phyloP scores from a whole-genome alignment of 2,888 invertebrate genomes.

The Sphaerophoria rueppellii region DNA sequence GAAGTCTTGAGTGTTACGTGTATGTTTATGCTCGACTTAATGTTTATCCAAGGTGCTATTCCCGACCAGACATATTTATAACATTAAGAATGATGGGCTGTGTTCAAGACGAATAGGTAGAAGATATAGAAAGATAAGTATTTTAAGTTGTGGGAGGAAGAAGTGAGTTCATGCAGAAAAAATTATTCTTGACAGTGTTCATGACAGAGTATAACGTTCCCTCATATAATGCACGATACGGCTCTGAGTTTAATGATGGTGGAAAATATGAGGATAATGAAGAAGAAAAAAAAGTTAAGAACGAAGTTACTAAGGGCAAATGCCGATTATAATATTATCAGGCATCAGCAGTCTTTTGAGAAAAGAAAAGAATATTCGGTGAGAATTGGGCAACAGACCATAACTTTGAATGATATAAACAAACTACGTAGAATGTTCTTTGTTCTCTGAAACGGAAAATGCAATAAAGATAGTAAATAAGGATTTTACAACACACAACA shows the following conservation, averaged over 20 bases:
- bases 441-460: slow-evolving; percentile 38
- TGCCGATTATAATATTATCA: background rate
- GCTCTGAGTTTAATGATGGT: slow-evolving; percentile 62
- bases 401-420: slow-evolving; percentile 44
- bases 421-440: slow-evolving; percentile 40
- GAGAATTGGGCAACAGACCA: slow-evolving; percentile 68
- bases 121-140: slow-evolving; percentile 19
- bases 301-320: background rate
- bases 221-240: slow-evolving; percentile 50
- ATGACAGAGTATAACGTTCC: slow-evolving; percentile 7
- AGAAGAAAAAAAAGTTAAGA: slow-evolving; percentile 24
- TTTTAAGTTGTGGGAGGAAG: slow-evolving; percentile 38
- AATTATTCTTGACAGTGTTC: slow-evolving; percentile 62
- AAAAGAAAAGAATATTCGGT: slow-evolving; percentile 43
- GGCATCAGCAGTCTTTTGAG: background rate
- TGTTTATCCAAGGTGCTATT: slow-evolving; percentile 59
- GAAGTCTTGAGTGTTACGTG: slow-evolving; percentile 56
- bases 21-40: slow-evolving; percentile 62
- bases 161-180: slow-evolving; percentile 68
- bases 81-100: slow-evolving; percentile 33
- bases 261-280: slow-evolving; percentile 43
- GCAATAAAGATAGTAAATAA: slow-evolving; percentile 34
- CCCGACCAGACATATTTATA: slow-evolving; percentile 41
- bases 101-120: slow-evolving; percentile 53
- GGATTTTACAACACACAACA: slow-evolving; percentile 45